Evolutionary conservation across 2,888 invertebrate species (phyloP).

Genomic region (Melinaea menophilus): DNA sequence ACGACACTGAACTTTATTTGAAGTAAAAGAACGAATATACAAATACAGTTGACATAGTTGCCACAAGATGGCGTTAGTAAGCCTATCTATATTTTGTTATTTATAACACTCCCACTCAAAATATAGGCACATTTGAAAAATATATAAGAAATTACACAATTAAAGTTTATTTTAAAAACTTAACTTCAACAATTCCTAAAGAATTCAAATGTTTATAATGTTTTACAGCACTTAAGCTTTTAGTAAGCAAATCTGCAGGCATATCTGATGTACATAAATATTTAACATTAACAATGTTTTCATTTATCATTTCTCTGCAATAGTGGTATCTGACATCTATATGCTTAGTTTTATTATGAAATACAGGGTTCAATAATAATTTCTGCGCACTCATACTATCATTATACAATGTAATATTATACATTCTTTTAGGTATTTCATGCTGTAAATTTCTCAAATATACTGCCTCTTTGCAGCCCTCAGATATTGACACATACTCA

Average conservation of each 20-base stretch:
- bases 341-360: not conserved
- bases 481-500: not conserved
- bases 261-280: conserved; percentile 6
- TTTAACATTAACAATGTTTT: conserved; percentile 5
- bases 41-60: too few relatives aligned
- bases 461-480: not conserved
- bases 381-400: not conserved
- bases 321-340: not conserved
- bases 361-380: not conserved
- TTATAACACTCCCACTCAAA: too few relatives aligned
- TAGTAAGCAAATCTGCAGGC: conserved; percentile 3
- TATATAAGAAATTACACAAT: conserved; percentile 3
- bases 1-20: too few relatives aligned
- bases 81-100: too few relatives aligned
- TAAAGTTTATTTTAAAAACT: not conserved
- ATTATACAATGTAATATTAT: not conserved
- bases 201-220: not conserved
- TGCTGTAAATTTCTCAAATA: not conserved
- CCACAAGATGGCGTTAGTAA: too few relatives aligned
- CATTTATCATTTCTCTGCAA: conserved; percentile 12
- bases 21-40: too few relatives aligned
- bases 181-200: too few relatives aligned
- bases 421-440: not conserved
- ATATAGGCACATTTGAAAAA: not conserved
- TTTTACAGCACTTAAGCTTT: not conserved